These are phyloP conservation scores for Drosophila fulvimacula DNA, from an alignment of 2,888 invertebrate genomes.

Conservation along the genomic window DNA sequence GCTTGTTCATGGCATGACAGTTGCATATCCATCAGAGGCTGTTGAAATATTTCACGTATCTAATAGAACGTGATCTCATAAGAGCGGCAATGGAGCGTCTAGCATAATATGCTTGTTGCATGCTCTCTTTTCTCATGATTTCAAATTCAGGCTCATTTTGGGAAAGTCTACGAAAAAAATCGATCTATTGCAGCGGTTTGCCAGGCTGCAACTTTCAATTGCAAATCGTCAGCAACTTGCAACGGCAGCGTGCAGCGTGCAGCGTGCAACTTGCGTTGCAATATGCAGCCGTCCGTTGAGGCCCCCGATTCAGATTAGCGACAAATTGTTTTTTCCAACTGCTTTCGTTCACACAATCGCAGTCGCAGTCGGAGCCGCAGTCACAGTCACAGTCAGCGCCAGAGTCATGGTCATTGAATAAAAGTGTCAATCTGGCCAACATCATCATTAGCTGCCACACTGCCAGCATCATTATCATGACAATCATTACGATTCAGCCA, in stretches of 20 bases:
- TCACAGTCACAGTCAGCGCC: slow-evolving; percentile 50
- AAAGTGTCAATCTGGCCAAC: slow-evolving; percentile 78
- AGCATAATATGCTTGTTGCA: slow-evolving; percentile 26
- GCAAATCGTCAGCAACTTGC: slow-evolving; percentile 51
- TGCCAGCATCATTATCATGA: slow-evolving; percentile 27
- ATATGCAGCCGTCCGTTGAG: slow-evolving; percentile 46
- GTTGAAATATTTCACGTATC: slow-evolving; percentile 81
- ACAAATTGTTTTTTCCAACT: slow-evolving; percentile 62
- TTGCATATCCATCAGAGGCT: slow-evolving; percentile 55
- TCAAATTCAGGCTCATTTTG: slow-evolving; percentile 23
- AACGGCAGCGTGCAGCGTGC: slow-evolving; percentile 28
- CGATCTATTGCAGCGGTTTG: slow-evolving; percentile 54
- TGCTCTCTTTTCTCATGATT: slow-evolving; percentile 18
- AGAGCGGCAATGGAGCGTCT: slow-evolving; percentile 49
- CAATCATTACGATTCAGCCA: slow-evolving; percentile 15
- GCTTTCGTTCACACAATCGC: slow-evolving; percentile 48
- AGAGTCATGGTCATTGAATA: slow-evolving; percentile 83
- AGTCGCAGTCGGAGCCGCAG: slow-evolving; percentile 31
- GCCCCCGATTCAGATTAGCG: slow-evolving; percentile 49
- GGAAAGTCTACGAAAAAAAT: slow-evolving; percentile 65
- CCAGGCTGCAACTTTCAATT: slow-evolving; percentile 67
- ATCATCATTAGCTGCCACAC: slow-evolving; percentile 46
- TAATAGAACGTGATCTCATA: slow-evolving; percentile 83
- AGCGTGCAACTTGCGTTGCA: slow-evolving; percentile 36
- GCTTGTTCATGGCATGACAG: slow-evolving; percentile 38